Evolutionary conservation across 2,797 vertebrate genomes (phyloP).

Genomic region (Heliangelus exortis): DNA sequence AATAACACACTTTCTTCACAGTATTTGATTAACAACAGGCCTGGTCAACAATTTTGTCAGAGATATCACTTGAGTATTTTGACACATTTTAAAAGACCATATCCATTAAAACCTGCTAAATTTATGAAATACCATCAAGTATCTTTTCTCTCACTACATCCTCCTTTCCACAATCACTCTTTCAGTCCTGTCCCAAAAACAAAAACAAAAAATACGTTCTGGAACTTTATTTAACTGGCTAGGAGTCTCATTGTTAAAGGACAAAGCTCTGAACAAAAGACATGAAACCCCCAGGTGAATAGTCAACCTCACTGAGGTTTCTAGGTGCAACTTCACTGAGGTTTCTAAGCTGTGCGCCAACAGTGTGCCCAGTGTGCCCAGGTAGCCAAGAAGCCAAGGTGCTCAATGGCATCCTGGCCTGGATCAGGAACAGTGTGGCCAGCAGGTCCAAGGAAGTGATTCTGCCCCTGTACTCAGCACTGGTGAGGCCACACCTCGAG

Average conservation of each 20-base stretch:
- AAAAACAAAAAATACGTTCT: background rate
- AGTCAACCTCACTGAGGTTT: background rate
- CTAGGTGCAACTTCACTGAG: too few species aligned
- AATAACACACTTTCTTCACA: background rate
- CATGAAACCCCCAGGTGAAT: background rate
- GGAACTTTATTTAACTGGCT: background rate
- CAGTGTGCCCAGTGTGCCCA: too few species aligned
- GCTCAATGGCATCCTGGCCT: too few species aligned
- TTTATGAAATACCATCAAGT: background rate
- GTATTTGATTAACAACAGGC: background rate
- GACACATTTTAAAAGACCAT: background rate
- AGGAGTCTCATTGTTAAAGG: background rate
- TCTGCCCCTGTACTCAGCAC: too few species aligned
- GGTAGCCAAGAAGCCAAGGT: too few species aligned
- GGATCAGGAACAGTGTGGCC: too few species aligned
- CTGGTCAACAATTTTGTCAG: background rate
- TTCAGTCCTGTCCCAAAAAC: background rate
- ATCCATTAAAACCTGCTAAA: background rate
- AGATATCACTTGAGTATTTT: background rate
- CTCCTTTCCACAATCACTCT: background rate
- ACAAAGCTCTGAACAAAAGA: background rate
- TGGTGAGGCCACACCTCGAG: too few species aligned
- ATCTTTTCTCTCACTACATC: background rate
- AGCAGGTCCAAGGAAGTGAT: too few species aligned
- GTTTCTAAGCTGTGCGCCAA: too few species aligned